Percentiles rank a stretch among this genome's conserved stretches.
Evolutionary conservation across 2,113 vertebrate species (phyloP).

Genomic region (Psilopsiagon aurifrons): DNA sequence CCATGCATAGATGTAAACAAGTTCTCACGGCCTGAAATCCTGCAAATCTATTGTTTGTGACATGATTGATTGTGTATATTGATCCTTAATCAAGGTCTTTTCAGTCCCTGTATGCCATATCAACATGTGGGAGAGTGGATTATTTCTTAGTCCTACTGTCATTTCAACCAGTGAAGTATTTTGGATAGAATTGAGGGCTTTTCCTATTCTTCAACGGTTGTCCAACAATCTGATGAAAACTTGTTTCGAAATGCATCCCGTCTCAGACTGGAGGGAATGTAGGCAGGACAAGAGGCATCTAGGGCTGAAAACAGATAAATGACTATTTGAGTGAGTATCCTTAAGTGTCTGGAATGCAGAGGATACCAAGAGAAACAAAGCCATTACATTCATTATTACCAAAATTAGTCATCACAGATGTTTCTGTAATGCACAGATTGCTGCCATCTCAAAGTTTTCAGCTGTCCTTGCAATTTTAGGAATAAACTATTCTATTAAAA

Average conservation of each 20-base stretch:
- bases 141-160: neutral
- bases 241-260: neutral
- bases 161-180: neutral
- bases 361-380: slow-evolving; percentile 23
- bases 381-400: slow-evolving; percentile 33
- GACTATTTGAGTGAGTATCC: neutral
- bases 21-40: neutral
- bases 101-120: neutral
- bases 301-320: slow-evolving; percentile 8
- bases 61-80: fast-evolving
- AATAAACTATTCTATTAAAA: slow-evolving; percentile 78
- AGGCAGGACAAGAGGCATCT: neutral
- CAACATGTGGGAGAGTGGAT: neutral
- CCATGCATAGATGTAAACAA: neutral
- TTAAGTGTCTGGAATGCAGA: neutral
- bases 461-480: slow-evolving; percentile 71
- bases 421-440: slow-evolving; percentile 36
- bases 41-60: neutral
- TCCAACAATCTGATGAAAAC: neutral
- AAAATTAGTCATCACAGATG: slow-evolving; percentile 58
- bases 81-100: neutral
- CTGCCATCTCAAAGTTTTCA: slow-evolving; percentile 69
- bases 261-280: neutral
- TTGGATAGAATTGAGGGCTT: neutral
- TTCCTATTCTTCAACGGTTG: neutral